A percentile compares a stretch with the other conserved stretches of the same genome.
Evolutionary conservation across 2,888 invertebrate species (phyloP).

Genomic region (Ophion slaviceki): DNA sequence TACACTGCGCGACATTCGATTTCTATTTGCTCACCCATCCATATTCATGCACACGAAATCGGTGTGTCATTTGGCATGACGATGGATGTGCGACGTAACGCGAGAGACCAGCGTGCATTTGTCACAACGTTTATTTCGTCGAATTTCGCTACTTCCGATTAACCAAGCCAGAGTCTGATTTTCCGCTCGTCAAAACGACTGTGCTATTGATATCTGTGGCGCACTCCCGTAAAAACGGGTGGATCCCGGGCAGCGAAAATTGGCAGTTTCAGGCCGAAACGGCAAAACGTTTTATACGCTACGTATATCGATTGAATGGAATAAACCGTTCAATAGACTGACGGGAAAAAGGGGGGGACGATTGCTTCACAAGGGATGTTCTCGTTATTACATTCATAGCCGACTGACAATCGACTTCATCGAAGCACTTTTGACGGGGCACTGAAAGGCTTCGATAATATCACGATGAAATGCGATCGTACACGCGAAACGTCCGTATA

Average conservation of each 20-base stretch:
- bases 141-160: conserved; percentile 33
- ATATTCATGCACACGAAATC: conserved; percentile 45
- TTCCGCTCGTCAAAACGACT: conserved; percentile 46
- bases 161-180: conserved; percentile 29
- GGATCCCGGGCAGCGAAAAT: background rate
- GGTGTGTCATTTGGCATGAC: conserved; percentile 34
- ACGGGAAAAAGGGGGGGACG: background rate
- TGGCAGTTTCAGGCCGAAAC: conserved; percentile 38
- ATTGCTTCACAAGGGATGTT: background rate
- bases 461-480: conserved; percentile 39
- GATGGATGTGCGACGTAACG: conserved; percentile 19
- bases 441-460: conserved; percentile 33
- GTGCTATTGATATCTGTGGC: conserved; percentile 39
- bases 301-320: conserved; percentile 42
- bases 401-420: conserved; percentile 34
- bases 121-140: conserved; percentile 39
- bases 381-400: background rate
- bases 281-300: conserved; percentile 39
- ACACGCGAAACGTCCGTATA: conserved; percentile 15
- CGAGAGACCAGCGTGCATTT: conserved; percentile 27
- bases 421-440: conserved; percentile 39
- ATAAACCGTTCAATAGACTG: conserved; percentile 26
- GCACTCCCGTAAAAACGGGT: conserved; percentile 41
- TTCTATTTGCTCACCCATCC: conserved; percentile 40
- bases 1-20: conserved; percentile 21